Conservation (phyloP, 2,113 vertebrate species). For the Rhinoderma darwinii region DNA sequence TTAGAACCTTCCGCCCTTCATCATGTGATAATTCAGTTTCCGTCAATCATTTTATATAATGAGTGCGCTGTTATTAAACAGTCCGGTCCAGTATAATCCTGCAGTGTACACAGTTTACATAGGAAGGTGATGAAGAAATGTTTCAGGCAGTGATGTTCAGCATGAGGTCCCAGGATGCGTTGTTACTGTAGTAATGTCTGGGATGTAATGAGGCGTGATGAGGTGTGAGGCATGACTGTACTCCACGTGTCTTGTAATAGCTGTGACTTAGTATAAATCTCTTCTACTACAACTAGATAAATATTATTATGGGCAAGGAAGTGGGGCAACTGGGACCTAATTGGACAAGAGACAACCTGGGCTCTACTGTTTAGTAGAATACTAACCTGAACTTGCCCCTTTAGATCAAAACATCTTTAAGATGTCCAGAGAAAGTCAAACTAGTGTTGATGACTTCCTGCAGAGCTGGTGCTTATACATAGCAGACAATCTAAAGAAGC, state of each 20-base stretch:
- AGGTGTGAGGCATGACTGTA: background rate
- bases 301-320: background rate
- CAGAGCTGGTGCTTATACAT: no score
- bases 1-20: no score
- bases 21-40: no score
- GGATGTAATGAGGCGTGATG: conserved; percentile 36
- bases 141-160: conserved; percentile 7
- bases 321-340: background rate
- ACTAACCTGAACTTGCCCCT: background rate
- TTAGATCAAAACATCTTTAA: background rate
- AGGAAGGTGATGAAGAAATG: background rate
- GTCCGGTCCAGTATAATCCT: background rate
- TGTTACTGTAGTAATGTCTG: conserved; percentile 19
- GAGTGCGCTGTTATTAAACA: background rate
- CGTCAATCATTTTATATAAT: background rate
- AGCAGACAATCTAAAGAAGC: no score
- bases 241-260: conserved; percentile 26
- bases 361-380: background rate
- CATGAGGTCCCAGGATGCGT: background rate
- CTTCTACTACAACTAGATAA: background rate
- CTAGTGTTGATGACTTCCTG: no score
- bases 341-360: no score
- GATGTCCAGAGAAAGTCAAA: background rate
- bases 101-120: background rate
- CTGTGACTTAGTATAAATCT: background rate